Evolutionary conservation across 1,140 invertebrate species (phyloP).

Genomic region (Bombyx mandarina): DNA sequence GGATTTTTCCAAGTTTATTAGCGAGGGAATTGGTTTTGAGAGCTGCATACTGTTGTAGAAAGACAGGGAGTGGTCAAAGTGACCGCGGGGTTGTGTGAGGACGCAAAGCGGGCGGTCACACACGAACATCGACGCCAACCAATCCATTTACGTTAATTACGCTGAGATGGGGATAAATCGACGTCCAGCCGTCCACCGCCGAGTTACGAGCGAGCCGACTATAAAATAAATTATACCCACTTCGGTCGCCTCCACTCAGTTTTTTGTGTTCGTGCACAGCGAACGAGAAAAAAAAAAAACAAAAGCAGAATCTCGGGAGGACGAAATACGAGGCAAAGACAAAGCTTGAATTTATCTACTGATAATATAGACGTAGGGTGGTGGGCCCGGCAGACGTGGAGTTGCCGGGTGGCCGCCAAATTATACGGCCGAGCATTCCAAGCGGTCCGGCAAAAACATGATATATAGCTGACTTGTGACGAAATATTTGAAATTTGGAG

Average conservation of each 20-base stretch:
- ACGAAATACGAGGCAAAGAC: conserved; percentile 70
- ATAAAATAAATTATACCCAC: conserved; percentile 72
- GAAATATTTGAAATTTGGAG: conserved; percentile 66
- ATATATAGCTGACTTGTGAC: conserved; percentile 66
- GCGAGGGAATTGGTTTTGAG: conserved; percentile 9
- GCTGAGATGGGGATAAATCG: conserved; percentile 67
- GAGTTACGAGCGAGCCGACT: conserved; percentile 67
- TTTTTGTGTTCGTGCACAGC: conserved; percentile 62
- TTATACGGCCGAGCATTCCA: conserved; percentile 66
- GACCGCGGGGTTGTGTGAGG: conserved; percentile 13
- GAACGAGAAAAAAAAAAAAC: conserved; percentile 45
- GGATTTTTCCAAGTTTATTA: conserved; percentile 14
- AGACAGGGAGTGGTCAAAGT: conserved; percentile 30
- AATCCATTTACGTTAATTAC: conserved; percentile 71
- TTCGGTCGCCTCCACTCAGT: conserved; percentile 65
- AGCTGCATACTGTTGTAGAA: conserved; percentile 14
- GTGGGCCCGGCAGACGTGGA: conserved; percentile 49
- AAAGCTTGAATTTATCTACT: conserved; percentile 70
- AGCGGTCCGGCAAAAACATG: conserved; percentile 62
- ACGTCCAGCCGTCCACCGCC: conserved; percentile 66
- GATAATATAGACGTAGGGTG: conserved; percentile 70
- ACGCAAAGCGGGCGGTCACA: conserved; percentile 27
- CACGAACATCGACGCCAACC: conserved; percentile 50
- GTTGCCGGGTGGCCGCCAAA: conserved; percentile 66
- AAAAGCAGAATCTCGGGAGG: conserved; percentile 64